These are phyloP conservation scores for Ctenicera cuprea DNA, from an alignment of 2,888 invertebrate species.

Conservation along the genomic window DNA sequence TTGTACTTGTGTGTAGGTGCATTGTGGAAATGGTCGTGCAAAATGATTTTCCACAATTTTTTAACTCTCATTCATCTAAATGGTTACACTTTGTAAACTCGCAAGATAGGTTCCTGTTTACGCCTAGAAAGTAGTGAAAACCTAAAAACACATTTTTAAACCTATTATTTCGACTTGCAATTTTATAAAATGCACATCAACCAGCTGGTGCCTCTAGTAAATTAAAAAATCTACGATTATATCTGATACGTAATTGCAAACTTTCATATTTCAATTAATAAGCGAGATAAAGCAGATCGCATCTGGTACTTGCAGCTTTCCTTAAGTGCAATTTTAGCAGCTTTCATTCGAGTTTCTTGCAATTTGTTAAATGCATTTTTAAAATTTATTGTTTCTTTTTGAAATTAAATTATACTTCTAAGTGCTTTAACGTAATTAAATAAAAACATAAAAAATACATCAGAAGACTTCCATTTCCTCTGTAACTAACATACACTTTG, in stretches of 20 bases:
- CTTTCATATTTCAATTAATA: not conserved
- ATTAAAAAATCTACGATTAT: no score
- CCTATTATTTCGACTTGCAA: no score
- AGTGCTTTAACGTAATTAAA: not conserved
- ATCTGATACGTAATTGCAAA: not conserved
- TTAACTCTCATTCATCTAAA: no score
- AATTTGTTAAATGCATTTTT: constrained; percentile 1
- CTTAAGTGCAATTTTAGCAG: not conserved
- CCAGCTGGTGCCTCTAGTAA: no score
- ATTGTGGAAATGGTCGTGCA: no score
- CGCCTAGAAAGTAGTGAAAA: no score
- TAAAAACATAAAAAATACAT: not conserved
- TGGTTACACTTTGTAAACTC: no score
- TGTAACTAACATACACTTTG: constrained; percentile 11
- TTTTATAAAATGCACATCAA: no score
- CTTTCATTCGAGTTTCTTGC: not conserved
- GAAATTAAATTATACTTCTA: constrained; percentile 4
- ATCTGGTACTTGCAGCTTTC: not conserved
- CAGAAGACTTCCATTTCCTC: constrained; percentile 1
- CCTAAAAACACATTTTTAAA: no score
- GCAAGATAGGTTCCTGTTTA: no score
- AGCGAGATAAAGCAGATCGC: not conserved
- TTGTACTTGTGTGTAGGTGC: no score
- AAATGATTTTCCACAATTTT: no score
- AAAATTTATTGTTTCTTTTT: not conserved